These are phyloP conservation scores for Thamnaconus septentrionalis DNA, from an alignment of 2,113 vertebrate genomes.

Conservation along the genomic window DNA sequence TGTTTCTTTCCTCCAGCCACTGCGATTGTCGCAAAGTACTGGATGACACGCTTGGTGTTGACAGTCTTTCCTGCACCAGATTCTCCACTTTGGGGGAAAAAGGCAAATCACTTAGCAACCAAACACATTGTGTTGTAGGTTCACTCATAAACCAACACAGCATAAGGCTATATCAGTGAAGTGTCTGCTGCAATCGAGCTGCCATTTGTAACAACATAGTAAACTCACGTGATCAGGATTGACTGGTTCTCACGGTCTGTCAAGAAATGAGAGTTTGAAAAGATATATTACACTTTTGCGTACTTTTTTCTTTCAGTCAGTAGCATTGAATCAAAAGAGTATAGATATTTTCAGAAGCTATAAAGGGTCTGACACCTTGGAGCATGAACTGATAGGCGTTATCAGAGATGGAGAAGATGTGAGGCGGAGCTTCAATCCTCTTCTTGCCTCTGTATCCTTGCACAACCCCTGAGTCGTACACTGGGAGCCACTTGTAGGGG, in stretches of 20 bases:
- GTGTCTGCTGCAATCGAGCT: not conserved
- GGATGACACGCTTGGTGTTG: slow-evolving; percentile 93
- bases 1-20: slow-evolving; percentile 72
- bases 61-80: slow-evolving; percentile 94
- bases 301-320: too few species aligned
- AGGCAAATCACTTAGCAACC: not conserved
- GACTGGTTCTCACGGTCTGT: slow-evolving; percentile 80
- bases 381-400: slow-evolving; percentile 76
- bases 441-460: slow-evolving; percentile 65
- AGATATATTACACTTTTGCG: not conserved
- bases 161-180: not conserved
- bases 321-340: too few species aligned
- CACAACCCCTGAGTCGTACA: slow-evolving; percentile 75
- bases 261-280: slow-evolving; percentile 18
- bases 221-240: slow-evolving; percentile 82
- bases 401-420: slow-evolving; percentile 75
- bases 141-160: too few species aligned
- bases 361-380: slow-evolving; percentile 52
- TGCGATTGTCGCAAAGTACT: slow-evolving; percentile 95
- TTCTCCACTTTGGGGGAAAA: slow-evolving; percentile 79
- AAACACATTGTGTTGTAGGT: too few species aligned
- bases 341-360: too few species aligned
- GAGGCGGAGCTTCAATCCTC: slow-evolving; percentile 68
- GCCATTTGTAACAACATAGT: not conserved
- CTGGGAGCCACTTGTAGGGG: slow-evolving; percentile 86